Evolutionary conservation across 2,113 vertebrate genomes (phyloP).

Genomic region (Zapornia atra): DNA sequence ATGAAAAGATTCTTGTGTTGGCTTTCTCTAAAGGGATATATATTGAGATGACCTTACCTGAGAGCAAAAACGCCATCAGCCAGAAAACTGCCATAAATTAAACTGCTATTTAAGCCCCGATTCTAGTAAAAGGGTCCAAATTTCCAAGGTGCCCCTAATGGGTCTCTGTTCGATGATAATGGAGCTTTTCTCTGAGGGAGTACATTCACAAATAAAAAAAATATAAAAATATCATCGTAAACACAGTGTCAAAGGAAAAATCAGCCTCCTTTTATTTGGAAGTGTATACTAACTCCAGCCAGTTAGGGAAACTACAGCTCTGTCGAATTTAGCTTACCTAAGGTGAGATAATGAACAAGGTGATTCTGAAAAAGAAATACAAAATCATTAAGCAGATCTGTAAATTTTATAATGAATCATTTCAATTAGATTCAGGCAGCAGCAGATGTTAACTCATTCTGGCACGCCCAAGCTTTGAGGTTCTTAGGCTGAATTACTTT

Average conservation of each 20-base stretch:
- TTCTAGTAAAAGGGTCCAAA: constrained; percentile 66
- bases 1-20: constrained; percentile 24
- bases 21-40: constrained; percentile 37
- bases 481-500: constrained; percentile 33
- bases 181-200: constrained; percentile 18
- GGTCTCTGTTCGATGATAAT: constrained; percentile 29
- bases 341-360: constrained; percentile 54
- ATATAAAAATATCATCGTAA: background rate
- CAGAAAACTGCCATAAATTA: constrained; percentile 64
- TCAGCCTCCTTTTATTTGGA: background rate
- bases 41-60: constrained; percentile 68
- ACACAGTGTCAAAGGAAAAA: background rate
- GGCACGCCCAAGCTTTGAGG: constrained; percentile 53
- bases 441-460: constrained; percentile 73
- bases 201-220: background rate
- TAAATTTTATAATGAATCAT: constrained; percentile 78
- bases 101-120: constrained; percentile 47
- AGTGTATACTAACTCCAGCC: background rate
- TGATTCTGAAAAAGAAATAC: constrained; percentile 73
- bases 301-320: background rate
- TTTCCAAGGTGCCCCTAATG: constrained; percentile 71
- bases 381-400: constrained; percentile 77
- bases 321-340: constrained; percentile 30
- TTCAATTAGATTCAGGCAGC: constrained; percentile 76
- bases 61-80: constrained; percentile 65